phyloP scores from a whole-genome alignment of 2,113 vertebrate species.

The Phylloscopus trochilus region DNA sequence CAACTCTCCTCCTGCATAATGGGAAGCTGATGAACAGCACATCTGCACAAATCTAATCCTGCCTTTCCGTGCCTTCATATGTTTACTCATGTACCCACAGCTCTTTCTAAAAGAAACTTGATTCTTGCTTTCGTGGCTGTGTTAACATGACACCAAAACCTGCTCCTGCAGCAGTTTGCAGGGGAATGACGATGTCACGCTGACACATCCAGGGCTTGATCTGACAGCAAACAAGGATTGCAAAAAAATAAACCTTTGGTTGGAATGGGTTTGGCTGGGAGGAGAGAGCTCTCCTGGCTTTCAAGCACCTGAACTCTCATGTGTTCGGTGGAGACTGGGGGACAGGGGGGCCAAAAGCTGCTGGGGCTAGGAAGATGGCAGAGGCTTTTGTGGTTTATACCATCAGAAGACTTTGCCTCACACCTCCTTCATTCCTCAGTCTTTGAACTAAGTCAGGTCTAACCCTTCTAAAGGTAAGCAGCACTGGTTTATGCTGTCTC shows the following conservation, averaged over 20 bases:
- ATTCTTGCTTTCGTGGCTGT: constrained; percentile 11
- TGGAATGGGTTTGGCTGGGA: neutral
- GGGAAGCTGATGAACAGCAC: neutral
- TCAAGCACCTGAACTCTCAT: neutral
- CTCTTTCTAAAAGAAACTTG: constrained; percentile 12
- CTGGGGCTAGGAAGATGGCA: neutral
- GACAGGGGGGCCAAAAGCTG: neutral
- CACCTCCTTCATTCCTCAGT: neutral
- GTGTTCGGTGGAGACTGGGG: neutral
- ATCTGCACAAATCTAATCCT: neutral
- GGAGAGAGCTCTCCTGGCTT: neutral
- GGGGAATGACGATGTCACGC: neutral
- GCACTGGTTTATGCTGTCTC: neutral
- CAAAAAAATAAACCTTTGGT: neutral
- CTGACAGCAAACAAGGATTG: constrained; percentile 29
- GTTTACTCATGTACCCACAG: neutral
- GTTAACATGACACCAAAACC: constrained; percentile 38
- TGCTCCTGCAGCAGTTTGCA: neutral
- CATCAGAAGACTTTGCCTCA: neutral
- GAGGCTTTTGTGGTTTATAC: neutral
- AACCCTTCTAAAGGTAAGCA: neutral
- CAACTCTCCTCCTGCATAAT: neutral
- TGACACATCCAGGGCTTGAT: constrained; percentile 52
- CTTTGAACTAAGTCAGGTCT: neutral
- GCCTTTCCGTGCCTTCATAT: neutral